Percentiles rank a stretch among this genome's conserved stretches.
Conservation (phyloP, 1,140 invertebrate species). For the Scaptomyza graminum region DNA sequence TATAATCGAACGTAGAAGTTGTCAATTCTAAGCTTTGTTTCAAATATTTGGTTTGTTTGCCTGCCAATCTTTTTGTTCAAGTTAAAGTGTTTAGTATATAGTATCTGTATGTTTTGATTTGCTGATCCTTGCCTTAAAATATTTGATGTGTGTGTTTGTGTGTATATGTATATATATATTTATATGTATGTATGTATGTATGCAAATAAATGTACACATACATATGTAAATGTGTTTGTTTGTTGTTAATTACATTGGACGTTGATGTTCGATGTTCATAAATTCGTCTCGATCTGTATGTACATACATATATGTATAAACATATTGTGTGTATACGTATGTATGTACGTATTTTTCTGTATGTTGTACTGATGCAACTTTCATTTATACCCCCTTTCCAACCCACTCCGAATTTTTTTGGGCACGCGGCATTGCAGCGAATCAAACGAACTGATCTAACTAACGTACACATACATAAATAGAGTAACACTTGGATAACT, state of each 20-base stretch:
- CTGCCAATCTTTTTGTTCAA: background rate
- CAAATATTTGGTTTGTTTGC: background rate
- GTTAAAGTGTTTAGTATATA: background rate
- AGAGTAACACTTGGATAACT: constrained; percentile 44
- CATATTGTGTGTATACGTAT: background rate
- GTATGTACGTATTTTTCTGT: constrained; percentile 16
- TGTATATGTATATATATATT: constrained; percentile 8
- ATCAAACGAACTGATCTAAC: constrained; percentile 56
- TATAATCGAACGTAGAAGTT: constrained; percentile 5
- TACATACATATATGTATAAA: no score
- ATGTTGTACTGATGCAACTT: constrained; percentile 36
- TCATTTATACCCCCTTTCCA: constrained; percentile 47
- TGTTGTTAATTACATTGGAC: no score
- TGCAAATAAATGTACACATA: background rate
- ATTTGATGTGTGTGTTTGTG: background rate
- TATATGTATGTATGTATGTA: background rate
- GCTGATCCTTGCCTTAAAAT: no score
- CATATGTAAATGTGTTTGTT: constrained; percentile 1
- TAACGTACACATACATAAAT: constrained; percentile 46
- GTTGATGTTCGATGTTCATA: no score
- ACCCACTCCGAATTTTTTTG: constrained; percentile 36
- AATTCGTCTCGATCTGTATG: no score
- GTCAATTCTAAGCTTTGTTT: constrained; percentile 4
- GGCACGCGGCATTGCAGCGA: constrained; percentile 63
- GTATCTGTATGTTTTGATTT: no score